phyloP scores from a whole-genome alignment of 2,888 invertebrate species.

The Agrotis ipsilon region DNA sequence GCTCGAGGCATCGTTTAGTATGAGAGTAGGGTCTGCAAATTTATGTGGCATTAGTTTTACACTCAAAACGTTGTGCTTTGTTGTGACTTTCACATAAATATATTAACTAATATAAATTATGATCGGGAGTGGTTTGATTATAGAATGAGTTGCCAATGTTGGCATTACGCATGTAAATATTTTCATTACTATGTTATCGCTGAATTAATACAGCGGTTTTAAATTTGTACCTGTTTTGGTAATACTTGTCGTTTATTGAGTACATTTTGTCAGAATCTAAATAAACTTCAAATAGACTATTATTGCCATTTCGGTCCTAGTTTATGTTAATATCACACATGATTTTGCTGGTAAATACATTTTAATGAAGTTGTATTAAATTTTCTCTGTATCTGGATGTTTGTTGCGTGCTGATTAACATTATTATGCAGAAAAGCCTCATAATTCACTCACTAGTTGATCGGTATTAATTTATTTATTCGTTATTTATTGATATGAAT shows the following conservation, averaged over 20 bases:
- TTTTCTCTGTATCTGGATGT: background rate
- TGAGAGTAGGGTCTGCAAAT: conserved; percentile 73
- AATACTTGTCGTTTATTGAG: conserved; percentile 19
- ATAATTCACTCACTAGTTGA: background rate
- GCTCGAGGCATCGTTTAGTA: conserved; percentile 78
- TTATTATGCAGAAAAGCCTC: conserved; percentile 1
- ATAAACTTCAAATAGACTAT: conserved; percentile 11
- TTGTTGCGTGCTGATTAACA: conserved; percentile 5
- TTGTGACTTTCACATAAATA: conserved; percentile 74
- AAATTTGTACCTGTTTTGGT: conserved; percentile 34
- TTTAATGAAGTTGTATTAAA: conserved; percentile 2
- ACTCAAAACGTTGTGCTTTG: conserved; percentile 75
- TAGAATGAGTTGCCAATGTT: conserved; percentile 54
- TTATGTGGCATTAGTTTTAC: conserved; percentile 78
- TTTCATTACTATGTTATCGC: conserved; percentile 25
- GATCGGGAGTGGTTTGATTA: conserved; percentile 60
- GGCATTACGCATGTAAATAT: conserved; percentile 53
- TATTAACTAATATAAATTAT: conserved; percentile 66
- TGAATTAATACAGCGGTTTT: conserved; percentile 10
- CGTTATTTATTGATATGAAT: background rate
- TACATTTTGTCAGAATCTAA: conserved; percentile 29
- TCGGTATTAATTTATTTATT: background rate
- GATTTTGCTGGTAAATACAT: conserved; percentile 15
- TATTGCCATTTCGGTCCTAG: conserved; percentile 12
- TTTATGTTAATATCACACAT: conserved; percentile 4